Base-by-base conservation (phyloP, 2,113 vertebrate genomes). In the Gambusia affinis region DNA sequence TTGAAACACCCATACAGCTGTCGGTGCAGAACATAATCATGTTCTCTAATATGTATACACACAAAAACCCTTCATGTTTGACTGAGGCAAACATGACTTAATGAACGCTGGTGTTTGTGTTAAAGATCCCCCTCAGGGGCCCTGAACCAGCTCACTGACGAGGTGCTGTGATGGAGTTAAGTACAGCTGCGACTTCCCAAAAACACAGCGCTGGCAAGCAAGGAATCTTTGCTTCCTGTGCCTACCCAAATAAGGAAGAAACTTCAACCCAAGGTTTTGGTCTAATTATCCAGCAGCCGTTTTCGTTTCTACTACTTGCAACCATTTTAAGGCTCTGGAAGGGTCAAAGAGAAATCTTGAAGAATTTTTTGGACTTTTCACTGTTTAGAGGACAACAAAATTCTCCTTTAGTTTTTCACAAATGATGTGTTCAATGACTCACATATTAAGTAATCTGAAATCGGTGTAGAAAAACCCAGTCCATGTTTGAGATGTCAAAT, bases 121-220 rank as follows among this genome's bases (percentile, higher is more conserved):
- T 42, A 82, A 76, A 70, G 81, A 72, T 3, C 51, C 24, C 51
- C 51, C 51, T n/a, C 22, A n/a, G 22, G 51, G 51, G 24, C 51
- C 51, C 51, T 57, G 51, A 11, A 57, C 51, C 19, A 24, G 22
- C 51, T 57, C 8, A 8, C 22, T 57, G 51, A 57, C 51, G 24
- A 57, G 8, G 51, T n/a, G 24, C 24, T 57, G 22, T 57, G 51
- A 24, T 57, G 8, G 51, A n/a, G 51, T 57, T 57, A 57, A 47
- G 15, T 47, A 47, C 44, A 6, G 44, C 44, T 47, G 44, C 19
- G 44, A 47, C 44, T 17, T 19, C 44, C 44, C 5, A 17, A 47
- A 24, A 57, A 57, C 51, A 24, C 24, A n/a, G 8, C n/a, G 51
- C 8, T 57, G 51, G 35, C 35, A 37, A 37, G 11, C 19, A 24